Percentiles rank a stretch among this genome's conserved stretches.
Evolutionary conservation across 2,113 vertebrate species (phyloP).

Genomic region (Mastomys natalensis): DNA sequence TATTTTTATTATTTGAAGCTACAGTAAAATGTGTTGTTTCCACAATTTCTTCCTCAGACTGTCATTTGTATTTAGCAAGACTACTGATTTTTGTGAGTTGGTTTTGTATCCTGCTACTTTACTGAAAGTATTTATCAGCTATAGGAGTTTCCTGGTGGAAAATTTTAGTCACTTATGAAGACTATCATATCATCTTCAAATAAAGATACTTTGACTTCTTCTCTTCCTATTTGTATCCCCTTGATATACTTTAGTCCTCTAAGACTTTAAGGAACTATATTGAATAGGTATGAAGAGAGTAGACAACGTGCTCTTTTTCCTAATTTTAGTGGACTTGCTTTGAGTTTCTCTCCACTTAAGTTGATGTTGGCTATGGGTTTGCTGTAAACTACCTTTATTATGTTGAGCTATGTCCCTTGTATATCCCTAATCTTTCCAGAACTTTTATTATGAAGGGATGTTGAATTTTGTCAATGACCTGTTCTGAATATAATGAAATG

Average conservation of each 20-base stretch:
- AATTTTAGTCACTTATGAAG: background rate
- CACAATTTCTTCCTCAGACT: background rate
- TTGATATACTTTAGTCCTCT: background rate
- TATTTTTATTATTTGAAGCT: too few relatives aligned
- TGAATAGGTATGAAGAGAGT: background rate
- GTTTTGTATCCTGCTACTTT: background rate
- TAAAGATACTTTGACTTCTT: background rate
- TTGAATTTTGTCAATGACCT: background rate
- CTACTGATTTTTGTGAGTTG: background rate
- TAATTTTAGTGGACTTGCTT: background rate
- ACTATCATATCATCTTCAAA: background rate
- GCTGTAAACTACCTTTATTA: background rate
- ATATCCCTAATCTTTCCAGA: background rate
- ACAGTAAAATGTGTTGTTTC: too few relatives aligned
- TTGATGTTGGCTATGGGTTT: background rate
- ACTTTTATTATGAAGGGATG: background rate
- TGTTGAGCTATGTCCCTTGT: background rate
- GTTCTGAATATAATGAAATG: background rate
- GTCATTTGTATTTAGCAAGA: background rate
- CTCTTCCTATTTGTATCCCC: background rate
- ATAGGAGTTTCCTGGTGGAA: background rate
- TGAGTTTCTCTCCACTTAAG: background rate
- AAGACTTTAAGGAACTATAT: background rate
- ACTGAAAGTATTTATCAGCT: background rate
- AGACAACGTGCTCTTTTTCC: background rate